Conservation (phyloP, 2,888 invertebrate genomes). For the Helleia helle region DNA sequence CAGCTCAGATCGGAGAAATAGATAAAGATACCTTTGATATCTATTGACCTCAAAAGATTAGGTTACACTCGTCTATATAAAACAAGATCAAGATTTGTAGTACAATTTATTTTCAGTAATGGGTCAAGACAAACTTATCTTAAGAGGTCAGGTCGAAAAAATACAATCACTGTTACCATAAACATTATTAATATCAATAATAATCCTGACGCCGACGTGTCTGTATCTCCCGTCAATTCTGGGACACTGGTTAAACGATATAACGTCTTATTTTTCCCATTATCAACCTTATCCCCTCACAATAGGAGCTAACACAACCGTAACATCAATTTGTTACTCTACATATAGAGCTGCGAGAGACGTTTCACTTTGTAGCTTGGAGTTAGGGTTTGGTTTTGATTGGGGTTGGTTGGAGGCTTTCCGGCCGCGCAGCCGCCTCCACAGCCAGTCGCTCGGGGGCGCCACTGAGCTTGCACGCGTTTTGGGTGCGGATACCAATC, state of each 20-base stretch:
- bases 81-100: too few relatives aligned
- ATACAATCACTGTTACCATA: too few relatives aligned
- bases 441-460: constrained; percentile 53
- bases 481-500: constrained; percentile 22
- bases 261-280: constrained; percentile 3
- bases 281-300: constrained; percentile 19
- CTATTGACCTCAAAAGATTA: too few relatives aligned
- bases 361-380: constrained; percentile 23
- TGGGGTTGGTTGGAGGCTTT: constrained; percentile 27
- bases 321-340: constrained; percentile 17
- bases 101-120: too few relatives aligned
- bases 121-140: too few relatives aligned
- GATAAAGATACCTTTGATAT: too few relatives aligned
- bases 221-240: constrained; percentile 48
- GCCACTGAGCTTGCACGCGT: constrained; percentile 50
- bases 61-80: too few relatives aligned
- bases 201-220: constrained; percentile 49
- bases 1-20: too few relatives aligned
- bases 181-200: too few relatives aligned
- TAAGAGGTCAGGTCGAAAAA: too few relatives aligned
- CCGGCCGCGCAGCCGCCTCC: constrained; percentile 51
- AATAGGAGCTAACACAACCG: constrained; percentile 14
- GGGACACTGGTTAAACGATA: constrained; percentile 35
- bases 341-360: constrained; percentile 19
- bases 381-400: constrained; percentile 25